Conservation (phyloP, 2,888 invertebrate species). For the Synergus japonicus region DNA sequence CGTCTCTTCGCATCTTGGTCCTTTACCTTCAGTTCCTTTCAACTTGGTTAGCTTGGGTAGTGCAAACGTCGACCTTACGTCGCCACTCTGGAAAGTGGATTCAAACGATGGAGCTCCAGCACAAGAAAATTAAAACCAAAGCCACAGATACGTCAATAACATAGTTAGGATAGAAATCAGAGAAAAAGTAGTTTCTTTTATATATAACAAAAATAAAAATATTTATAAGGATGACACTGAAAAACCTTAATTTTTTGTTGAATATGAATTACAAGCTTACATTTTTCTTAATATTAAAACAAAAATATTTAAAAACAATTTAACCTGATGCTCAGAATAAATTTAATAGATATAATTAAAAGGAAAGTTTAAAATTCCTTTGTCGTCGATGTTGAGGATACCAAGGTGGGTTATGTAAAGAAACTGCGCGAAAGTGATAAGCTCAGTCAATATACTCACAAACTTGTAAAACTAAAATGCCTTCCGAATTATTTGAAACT, state of each 20-base stretch:
- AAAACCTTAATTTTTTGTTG: no score
- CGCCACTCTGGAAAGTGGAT: not conserved
- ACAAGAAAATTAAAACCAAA: not conserved
- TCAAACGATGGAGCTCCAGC: not conserved
- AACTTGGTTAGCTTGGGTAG: not conserved
- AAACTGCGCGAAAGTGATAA: not conserved
- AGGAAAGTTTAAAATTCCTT: no score
- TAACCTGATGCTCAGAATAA: no score
- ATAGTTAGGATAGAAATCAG: not conserved
- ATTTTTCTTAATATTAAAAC: no score
- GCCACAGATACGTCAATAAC: not conserved
- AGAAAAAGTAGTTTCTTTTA: not conserved
- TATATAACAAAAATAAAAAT: no score
- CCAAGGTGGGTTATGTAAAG: not conserved
- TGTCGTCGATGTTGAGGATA: no score
- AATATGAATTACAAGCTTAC: no score
- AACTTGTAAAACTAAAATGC: not conserved
- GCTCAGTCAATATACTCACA: not conserved
- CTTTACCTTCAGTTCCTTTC: not conserved
- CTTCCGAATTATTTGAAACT: not conserved
- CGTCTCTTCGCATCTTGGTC: not conserved
- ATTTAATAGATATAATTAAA: no score
- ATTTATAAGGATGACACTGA: no score
- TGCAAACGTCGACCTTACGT: not conserved
- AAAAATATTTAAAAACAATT: no score